Evolutionary conservation across 2,113 vertebrate species (phyloP).

Genomic region (Catharus minimus): DNA sequence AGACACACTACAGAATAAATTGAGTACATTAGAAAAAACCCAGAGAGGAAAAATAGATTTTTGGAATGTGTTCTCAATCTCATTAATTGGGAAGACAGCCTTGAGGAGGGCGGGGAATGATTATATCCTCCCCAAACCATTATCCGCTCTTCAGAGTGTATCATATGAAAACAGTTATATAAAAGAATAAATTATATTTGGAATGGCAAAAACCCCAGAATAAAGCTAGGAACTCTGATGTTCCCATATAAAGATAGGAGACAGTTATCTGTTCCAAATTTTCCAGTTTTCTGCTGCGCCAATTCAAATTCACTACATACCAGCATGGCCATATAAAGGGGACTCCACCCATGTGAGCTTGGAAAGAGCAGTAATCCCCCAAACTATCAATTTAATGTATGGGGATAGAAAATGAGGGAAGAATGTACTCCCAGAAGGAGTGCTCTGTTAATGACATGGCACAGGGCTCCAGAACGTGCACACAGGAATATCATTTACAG

Average conservation of each 20-base stretch:
- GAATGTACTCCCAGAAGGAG: conserved; percentile 26
- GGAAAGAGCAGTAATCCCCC: conserved; percentile 49
- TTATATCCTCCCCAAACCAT: conserved; percentile 58
- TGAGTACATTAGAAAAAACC: conserved; percentile 51
- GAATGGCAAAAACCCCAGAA: conserved; percentile 74
- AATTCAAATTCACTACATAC: conserved; percentile 72
- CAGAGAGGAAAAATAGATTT: conserved; percentile 56
- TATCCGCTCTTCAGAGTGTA: conserved; percentile 56
- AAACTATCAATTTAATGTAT: conserved; percentile 58
- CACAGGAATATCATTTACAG: conserved; percentile 26
- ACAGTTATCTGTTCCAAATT: conserved; percentile 75
- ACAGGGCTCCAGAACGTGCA: not conserved
- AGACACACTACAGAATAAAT: conserved; percentile 48
- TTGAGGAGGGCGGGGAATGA: not conserved
- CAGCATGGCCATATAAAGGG: conserved; percentile 58
- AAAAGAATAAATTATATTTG: conserved; percentile 76
- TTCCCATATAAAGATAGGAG: conserved; percentile 76
- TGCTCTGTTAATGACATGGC: conserved; percentile 2
- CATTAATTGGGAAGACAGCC: conserved; percentile 71
- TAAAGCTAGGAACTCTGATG: conserved; percentile 71
- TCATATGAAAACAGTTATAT: conserved; percentile 76
- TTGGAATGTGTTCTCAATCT: conserved; percentile 64
- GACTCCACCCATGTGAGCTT: conserved; percentile 63
- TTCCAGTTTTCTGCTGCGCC: conserved; percentile 64
- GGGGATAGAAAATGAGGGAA: conserved; percentile 42